These are phyloP conservation scores for Brachylomia viminalis DNA, from an alignment of 2,888 invertebrate genomes.

Conservation along the genomic window DNA sequence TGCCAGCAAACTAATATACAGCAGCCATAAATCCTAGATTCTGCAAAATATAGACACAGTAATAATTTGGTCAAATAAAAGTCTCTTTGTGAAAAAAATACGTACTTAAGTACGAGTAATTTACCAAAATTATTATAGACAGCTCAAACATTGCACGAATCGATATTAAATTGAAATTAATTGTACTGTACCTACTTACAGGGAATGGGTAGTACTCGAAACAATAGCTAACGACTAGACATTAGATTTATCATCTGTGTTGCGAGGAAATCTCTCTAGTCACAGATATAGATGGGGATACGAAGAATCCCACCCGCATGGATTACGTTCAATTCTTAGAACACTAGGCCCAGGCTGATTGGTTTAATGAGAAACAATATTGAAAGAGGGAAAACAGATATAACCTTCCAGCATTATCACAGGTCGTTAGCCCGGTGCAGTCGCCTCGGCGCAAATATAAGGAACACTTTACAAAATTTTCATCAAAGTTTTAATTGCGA, in stretches of 20 bases:
- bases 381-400: neutral
- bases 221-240: conserved; percentile 23
- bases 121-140: conserved; percentile 17
- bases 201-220: neutral
- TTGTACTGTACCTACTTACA: neutral
- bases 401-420: neutral
- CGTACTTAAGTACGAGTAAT: neutral
- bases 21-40: no score
- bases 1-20: neutral
- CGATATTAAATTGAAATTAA: conserved; percentile 34
- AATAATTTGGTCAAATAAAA: conserved; percentile 1
- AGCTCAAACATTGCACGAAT: conserved; percentile 4
- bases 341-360: neutral
- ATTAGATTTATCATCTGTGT: conserved; percentile 29
- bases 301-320: conserved; percentile 12
- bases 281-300: conserved; percentile 52
- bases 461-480: neutral
- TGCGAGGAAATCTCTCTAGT: conserved; percentile 28
- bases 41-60: neutral
- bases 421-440: neutral
- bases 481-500: neutral
- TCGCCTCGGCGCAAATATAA: neutral
- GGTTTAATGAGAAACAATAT: conserved; percentile 1
- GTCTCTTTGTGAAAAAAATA: conserved; percentile 4
- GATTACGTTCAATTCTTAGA: conserved; percentile 15